These are phyloP conservation scores for Ormyrus rosae DNA, from an alignment of 2,888 invertebrate genomes.

Conservation along the genomic window DNA sequence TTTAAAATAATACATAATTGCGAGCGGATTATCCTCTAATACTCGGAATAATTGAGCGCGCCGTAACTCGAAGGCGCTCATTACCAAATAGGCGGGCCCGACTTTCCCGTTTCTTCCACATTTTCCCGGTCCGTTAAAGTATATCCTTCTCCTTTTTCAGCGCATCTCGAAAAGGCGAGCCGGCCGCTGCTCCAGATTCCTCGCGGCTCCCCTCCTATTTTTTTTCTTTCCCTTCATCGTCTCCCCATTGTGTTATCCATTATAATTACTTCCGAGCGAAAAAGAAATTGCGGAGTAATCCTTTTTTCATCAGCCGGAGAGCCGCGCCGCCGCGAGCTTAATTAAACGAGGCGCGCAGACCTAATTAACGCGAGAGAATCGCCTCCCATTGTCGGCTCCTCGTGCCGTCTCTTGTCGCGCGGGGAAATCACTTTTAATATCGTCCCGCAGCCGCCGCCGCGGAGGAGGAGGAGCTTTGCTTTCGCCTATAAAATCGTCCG, in stretches of 20 bases:
- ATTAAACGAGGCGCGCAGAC: conserved; percentile 31
- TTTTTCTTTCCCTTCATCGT: too few species aligned
- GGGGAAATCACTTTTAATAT: conserved; percentile 32
- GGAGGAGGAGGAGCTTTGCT: not conserved
- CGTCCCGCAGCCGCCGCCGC: not conserved
- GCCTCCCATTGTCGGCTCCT: conserved; percentile 1
- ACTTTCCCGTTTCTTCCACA: conserved; percentile 9
- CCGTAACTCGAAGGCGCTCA: too few species aligned
- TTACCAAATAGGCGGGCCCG: not conserved
- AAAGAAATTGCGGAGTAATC: conserved; percentile 25
- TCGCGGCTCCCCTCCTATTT: too few species aligned
- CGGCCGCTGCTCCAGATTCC: conserved; percentile 28
- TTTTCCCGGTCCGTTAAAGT: not conserved
- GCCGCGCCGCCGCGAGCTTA: conserved; percentile 6
- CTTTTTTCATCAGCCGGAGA: conserved; percentile 7
- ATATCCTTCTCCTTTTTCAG: not conserved
- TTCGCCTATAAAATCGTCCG: conserved; percentile 22
- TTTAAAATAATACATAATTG: too few species aligned
- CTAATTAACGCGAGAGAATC: conserved; percentile 31
- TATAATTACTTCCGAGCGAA: conserved; percentile 36
- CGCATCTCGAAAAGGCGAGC: conserved; percentile 10
- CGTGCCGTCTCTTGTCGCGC: not conserved
- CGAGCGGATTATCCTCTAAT: too few species aligned
- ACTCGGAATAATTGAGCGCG: too few species aligned
- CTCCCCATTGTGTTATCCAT: conserved; percentile 18